Conservation (phyloP, 2,797 vertebrate species). For the Phalanger gymnotis region DNA sequence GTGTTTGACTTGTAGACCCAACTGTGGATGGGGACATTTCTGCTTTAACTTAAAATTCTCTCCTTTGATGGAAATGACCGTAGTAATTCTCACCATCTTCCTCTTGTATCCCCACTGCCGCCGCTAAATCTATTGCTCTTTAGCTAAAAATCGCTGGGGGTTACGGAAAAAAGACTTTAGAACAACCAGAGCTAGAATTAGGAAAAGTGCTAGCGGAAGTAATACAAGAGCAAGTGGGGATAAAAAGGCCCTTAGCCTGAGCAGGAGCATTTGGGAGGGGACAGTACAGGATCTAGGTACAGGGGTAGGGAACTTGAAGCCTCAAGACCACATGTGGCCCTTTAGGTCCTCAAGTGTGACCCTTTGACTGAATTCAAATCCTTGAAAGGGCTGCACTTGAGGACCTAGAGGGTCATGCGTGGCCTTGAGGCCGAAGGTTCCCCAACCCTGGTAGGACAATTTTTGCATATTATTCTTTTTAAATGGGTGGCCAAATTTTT, state of each 20-base stretch:
- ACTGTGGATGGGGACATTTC: not conserved
- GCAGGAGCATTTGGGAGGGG: not conserved
- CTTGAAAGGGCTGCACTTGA: too few species aligned
- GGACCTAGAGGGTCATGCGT: too few species aligned
- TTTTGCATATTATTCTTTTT: not conserved
- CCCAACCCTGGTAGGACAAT: not conserved
- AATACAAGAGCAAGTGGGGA: not conserved
- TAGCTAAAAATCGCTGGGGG: not conserved
- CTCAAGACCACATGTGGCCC: too few species aligned
- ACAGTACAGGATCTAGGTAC: not conserved
- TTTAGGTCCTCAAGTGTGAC: too few species aligned
- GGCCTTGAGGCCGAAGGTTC: too few species aligned
- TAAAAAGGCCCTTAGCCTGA: not conserved
- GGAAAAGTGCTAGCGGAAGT: not conserved
- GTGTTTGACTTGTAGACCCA: not conserved
- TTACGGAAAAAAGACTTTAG: not conserved
- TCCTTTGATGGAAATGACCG: not conserved
- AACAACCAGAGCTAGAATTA: not conserved
- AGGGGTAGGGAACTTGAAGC: too few species aligned
- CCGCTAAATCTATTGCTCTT: not conserved
- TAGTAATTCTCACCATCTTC: not conserved
- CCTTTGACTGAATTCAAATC: too few species aligned
- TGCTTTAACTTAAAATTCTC: slow-evolving; percentile 23
- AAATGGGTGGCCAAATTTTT: not conserved
- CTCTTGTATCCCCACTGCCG: not conserved